phyloP scores from a whole-genome alignment of 2,113 vertebrate species.

The Lepus americanus region DNA sequence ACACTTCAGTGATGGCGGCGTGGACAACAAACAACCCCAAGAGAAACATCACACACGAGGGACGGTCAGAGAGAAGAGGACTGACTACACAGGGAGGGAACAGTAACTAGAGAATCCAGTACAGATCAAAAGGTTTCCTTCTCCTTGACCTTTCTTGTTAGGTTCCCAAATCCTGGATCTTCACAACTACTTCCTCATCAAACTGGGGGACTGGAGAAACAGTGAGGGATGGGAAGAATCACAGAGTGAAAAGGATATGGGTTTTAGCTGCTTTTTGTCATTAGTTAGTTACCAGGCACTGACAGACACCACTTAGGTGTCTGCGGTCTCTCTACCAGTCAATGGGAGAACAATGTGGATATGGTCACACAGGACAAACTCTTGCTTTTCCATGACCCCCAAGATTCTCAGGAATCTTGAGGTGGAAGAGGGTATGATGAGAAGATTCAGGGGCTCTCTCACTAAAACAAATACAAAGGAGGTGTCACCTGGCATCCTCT shows the following conservation, averaged over 20 bases:
- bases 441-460: neutral
- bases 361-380: neutral
- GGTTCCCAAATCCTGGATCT: neutral
- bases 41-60: neutral
- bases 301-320: neutral
- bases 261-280: neutral
- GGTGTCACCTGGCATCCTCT: neutral
- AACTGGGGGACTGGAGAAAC: neutral
- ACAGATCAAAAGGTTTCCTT: neutral
- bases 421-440: neutral
- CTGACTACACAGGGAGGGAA: neutral
- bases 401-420: neutral
- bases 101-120: neutral
- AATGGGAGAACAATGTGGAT: neutral
- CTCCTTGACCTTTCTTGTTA: neutral
- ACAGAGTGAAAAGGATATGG: neutral
- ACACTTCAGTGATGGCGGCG: neutral
- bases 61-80: neutral
- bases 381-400: neutral
- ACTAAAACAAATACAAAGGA: neutral
- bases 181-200: neutral
- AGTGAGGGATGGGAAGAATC: neutral
- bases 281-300: neutral
- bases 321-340: neutral
- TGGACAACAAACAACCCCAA: neutral